A percentile compares a stretch with the other conserved stretches of the same genome.
phyloP scores from a whole-genome alignment of 1,140 invertebrate species.

The Cecropterus lyciades region DNA sequence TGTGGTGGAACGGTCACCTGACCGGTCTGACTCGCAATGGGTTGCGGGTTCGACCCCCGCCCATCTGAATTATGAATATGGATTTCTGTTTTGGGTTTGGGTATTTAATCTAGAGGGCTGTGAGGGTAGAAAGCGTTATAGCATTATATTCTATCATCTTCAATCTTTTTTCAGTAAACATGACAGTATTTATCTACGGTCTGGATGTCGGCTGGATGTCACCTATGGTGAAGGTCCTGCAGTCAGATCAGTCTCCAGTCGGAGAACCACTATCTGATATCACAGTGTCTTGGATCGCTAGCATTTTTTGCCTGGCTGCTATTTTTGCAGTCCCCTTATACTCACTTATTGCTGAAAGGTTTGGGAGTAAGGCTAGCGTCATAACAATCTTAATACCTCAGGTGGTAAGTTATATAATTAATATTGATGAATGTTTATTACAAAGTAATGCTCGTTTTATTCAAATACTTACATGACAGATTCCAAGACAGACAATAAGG shows the following conservation, averaged over 20 bases:
- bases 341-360: conserved; percentile 42
- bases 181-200: conserved; percentile 81
- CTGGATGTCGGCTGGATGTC: conserved; percentile 84
- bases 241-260: conserved; percentile 65
- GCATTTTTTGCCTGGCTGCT: conserved; percentile 64
- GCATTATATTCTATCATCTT: no score
- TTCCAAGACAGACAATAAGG: no score
- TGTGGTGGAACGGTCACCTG: no score
- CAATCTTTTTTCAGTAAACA: conserved; percentile 75
- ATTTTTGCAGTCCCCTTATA: conserved; percentile 42
- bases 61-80: no score
- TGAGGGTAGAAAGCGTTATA: no score
- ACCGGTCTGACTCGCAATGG: no score
- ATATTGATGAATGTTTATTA: no score
- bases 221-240: conserved; percentile 77
- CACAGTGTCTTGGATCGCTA: conserved; percentile 80
- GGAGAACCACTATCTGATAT: conserved; percentile 75
- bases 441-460: no score
- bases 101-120: no score
- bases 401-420: conserved; percentile 33
- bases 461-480: no score
- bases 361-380: conserved; percentile 42
- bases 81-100: no score
- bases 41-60: no score
- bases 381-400: conserved; percentile 44